Evolutionary conservation across 2,888 invertebrate genomes (phyloP).

Genomic region (Deroplatys truncata): DNA sequence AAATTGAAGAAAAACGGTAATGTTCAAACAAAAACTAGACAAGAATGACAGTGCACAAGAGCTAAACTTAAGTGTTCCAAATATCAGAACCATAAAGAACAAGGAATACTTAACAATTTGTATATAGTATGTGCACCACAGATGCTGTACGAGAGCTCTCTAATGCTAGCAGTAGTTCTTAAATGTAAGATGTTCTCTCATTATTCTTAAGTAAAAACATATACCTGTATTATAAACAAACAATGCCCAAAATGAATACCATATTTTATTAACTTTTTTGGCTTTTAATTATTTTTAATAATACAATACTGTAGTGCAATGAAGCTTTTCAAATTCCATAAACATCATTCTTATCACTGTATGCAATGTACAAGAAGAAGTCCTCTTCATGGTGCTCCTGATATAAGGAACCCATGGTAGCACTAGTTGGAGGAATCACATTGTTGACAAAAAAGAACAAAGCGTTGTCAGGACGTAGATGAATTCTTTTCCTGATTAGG

Average conservation of each 20-base stretch:
- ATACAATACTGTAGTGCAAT: not conserved
- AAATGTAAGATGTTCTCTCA: not conserved
- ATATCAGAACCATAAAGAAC: not conserved
- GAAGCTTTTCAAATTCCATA: constrained; percentile 60
- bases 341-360: constrained; percentile 99
- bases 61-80: not conserved
- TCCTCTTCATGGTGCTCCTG: constrained; percentile 99
- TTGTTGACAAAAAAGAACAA: constrained; percentile 97
- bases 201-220: not conserved
- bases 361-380: constrained; percentile 98
- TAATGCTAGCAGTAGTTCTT: not conserved
- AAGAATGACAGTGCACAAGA: not conserved
- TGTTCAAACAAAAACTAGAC: not conserved
- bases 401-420: constrained; percentile 93
- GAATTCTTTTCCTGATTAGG: constrained; percentile 91
- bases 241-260: not conserved
- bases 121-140: not conserved
- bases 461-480: constrained; percentile 91
- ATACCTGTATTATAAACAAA: not conserved
- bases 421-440: constrained; percentile 93
- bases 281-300: not conserved
- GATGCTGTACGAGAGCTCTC: not conserved
- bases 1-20: not conserved
- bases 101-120: not conserved
- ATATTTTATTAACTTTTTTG: not conserved